Evolutionary conservation across 2,797 vertebrate species (phyloP).

Genomic region (Hoplostethus mediterraneus): DNA sequence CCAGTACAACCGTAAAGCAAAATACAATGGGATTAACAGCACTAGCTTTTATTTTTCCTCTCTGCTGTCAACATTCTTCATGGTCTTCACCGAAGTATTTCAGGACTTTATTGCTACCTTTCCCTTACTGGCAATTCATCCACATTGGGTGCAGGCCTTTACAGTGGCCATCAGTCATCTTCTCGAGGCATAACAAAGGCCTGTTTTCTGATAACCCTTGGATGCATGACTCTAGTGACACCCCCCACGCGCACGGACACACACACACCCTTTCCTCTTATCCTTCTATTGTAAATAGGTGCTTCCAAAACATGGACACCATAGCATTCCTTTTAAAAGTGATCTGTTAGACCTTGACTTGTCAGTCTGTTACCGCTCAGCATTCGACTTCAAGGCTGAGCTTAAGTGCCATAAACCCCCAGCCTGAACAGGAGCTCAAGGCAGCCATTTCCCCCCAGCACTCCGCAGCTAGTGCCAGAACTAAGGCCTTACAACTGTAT

Average conservation of each 20-base stretch:
- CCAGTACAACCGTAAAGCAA: slow-evolving; percentile 56
- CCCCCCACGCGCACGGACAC: neutral
- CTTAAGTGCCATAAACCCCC: slow-evolving; percentile 50
- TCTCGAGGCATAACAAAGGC: neutral
- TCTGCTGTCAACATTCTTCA: slow-evolving; percentile 41
- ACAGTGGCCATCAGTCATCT: slow-evolving; percentile 26
- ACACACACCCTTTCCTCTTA: slow-evolving; percentile 10
- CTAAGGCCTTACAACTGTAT: slow-evolving; percentile 44
- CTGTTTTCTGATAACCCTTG: neutral
- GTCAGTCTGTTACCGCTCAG: slow-evolving; percentile 31
- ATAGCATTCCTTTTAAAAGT: slow-evolving; percentile 25
- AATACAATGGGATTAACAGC: slow-evolving; percentile 57
- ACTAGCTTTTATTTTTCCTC: slow-evolving; percentile 47
- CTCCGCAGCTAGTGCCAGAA: slow-evolving; percentile 26
- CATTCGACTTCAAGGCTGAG: slow-evolving; percentile 39
- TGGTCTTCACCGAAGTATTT: slow-evolving; percentile 33
- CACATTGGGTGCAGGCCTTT: neutral
- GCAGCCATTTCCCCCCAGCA: slow-evolving; percentile 8
- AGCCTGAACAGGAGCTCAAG: slow-evolving; percentile 30
- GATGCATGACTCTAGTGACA: neutral
- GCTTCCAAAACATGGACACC: slow-evolving; percentile 4
- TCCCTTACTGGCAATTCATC: slow-evolving; percentile 16
- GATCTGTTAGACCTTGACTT: slow-evolving; percentile 43
- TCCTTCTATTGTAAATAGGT: slow-evolving; percentile 13
- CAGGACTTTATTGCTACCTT: slow-evolving; percentile 37